phyloP scores from a whole-genome alignment of 2,888 invertebrate species.

The Torymus aiolomorphi region DNA sequence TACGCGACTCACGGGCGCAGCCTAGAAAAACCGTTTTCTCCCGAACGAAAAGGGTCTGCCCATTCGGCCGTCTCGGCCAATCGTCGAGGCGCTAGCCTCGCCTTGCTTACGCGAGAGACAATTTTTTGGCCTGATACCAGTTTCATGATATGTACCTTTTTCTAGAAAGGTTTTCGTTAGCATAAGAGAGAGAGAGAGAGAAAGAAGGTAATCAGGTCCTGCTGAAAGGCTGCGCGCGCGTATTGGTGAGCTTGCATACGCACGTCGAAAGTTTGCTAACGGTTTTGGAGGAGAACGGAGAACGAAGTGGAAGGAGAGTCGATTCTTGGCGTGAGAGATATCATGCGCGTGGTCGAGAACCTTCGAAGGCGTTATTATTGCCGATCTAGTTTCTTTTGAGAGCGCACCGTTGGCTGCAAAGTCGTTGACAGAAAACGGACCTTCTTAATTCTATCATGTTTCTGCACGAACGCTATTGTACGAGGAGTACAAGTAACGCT shows the following conservation, averaged over 20 bases:
- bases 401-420: background rate
- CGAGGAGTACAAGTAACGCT: background rate
- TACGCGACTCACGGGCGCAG: background rate
- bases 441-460: constrained; percentile 27
- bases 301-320: background rate
- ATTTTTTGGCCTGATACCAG: constrained; percentile 49
- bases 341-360: constrained; percentile 1
- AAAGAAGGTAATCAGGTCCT: constrained; percentile 45
- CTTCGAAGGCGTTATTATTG: constrained; percentile 18
- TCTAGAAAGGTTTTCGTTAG: constrained; percentile 44
- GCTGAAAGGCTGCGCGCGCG: background rate
- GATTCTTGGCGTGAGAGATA: background rate
- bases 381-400: constrained; percentile 41
- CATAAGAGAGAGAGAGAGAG: background rate
- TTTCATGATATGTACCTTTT: constrained; percentile 21
- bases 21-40: constrained; percentile 48
- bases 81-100: background rate
- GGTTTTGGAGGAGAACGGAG: constrained; percentile 19
- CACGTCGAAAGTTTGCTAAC: constrained; percentile 17
- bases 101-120: background rate
- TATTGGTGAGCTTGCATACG: background rate
- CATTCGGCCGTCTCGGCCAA: constrained; percentile 43
- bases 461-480: background rate
- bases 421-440: constrained; percentile 50
- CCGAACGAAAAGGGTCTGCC: constrained; percentile 19